Conservation (phyloP, 2,888 invertebrate genomes). For the Carabus problematicus region DNA sequence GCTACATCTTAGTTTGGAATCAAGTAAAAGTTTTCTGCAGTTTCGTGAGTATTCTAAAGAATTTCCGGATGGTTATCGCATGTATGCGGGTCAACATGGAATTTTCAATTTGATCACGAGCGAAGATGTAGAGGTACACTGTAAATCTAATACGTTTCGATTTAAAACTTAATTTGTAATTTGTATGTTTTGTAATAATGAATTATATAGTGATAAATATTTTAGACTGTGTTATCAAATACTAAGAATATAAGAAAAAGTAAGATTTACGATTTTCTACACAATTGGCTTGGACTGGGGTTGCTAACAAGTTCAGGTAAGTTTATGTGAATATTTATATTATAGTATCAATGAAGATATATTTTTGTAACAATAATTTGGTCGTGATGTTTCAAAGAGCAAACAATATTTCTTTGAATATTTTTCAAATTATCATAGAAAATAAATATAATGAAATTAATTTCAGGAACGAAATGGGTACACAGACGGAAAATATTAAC, state of each 20-base stretch:
- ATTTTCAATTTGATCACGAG: background rate
- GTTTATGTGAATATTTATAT: no score
- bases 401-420: no score
- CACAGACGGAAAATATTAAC: slow-evolving; percentile 18
- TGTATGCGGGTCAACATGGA: background rate
- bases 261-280: background rate
- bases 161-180: no score
- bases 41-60: background rate
- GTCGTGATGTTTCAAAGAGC: no score
- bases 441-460: background rate
- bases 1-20: background rate
- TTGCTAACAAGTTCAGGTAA: slow-evolving; percentile 12
- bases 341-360: no score
- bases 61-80: slow-evolving; percentile 3
- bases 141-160: no score
- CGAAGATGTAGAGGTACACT: slow-evolving; percentile 1
- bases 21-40: slow-evolving; percentile 2
- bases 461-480: slow-evolving; percentile 7
- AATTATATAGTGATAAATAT: background rate
- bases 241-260: slow-evolving; percentile 3
- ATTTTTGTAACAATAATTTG: no score
- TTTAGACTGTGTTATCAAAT: slow-evolving; percentile 5
- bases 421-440: no score
- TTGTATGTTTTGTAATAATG: no score
- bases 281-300: background rate